Base-by-base conservation (phyloP, 2,888 invertebrate species). In the Drosophila monieri region DNA sequence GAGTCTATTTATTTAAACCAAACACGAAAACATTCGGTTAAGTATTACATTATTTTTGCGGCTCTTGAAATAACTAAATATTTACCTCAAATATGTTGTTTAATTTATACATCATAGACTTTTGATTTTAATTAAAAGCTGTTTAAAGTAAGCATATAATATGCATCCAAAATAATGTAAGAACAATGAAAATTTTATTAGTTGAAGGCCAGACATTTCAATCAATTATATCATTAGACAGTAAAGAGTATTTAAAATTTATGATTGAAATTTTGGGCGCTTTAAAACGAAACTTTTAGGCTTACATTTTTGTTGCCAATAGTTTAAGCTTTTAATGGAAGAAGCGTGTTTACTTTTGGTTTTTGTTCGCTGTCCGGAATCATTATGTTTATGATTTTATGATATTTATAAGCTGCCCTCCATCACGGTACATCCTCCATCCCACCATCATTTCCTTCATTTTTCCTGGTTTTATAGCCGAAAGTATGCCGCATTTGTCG, bases 271-370 rank as follows among this genome's bases (percentile, higher is more conserved):
- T 39, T 10, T n/a, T 5, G 4, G 32, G n/a, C n/a, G 18, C 9
- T 53, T 75, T 65, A 52, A 44, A 41, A 47, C 21, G 14, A 37
- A 43, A 57, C 39, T 32, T 39, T 46, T 21, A 39, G 21, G 27
- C n/a, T 41, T 54, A 64, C 37, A 43, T 35, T 74, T 68, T 66
- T 35, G 61, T 30, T 43, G 60, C 60, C 58, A 67, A 76, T 80
- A 77, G 86, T 80, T 86, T 80, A 78, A 84, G 78, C 81, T 86
- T 32, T 86, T 81, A 81, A 81, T 81, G 81, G 86, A 65, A 55
- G 41, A 86, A 76, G 25, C 76, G 30, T 81, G 73, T 73, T 61
- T 32, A 23, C 30, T 15, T 68, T 58, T 15, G 44, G 21, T n/a
- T 15, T 65, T 54, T 32, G 47, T 41, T 54, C 49, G 27, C 27